Evolutionary conservation across 2,113 vertebrate genomes (phyloP), one percentile per base, ranked within the genome.

Genomic region (Crotalus tigris): DNA sequence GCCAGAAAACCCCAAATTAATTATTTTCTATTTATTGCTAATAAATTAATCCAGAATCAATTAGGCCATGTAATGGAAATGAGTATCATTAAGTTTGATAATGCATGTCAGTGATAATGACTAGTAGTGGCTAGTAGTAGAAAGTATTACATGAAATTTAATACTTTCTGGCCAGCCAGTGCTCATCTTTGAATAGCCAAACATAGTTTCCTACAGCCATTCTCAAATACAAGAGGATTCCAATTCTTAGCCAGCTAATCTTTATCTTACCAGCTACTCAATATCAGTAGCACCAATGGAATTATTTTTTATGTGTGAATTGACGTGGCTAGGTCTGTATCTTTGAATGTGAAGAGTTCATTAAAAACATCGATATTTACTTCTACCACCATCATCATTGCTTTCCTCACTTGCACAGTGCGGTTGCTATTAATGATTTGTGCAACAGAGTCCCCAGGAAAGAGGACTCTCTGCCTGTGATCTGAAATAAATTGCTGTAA

Each of bases 1-100:
- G 19, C 93, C 88, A 51, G 51, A 33, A 93, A 92, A 89, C 3
- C 54, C 1, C 11, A 55, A 44, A 94, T 93, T 89, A 94, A 93
- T 69, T 29, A 46, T 91, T 59, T 23, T 33, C 21, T 55, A 58
- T 17, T 17, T 69, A 81, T 81, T 57, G 46, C 51, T 75, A 33
- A 57, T 57, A 4, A 24, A 55, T 55, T 9, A 88, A 75, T 46
- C 3, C 12, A 13, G 26, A 26, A 87, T 59, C 9, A 51, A 55
- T 86, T 46, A 39, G 85, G 21, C 15, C 19, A 53, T 54, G 49
- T 21, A 53, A 11, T 51, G 15, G 21, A 85, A 87, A 44, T 44
- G 75, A 39, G 6, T 39, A 7, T 81, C 17, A 21, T 39, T 44
- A 81, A 21, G 17, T 44, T 81, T 81, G 75, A 81, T 81, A 81